Evolutionary conservation across 2,888 invertebrate species (phyloP), one percentile per base, ranked within the genome.

Genomic region (Anthoptus insignis): DNA sequence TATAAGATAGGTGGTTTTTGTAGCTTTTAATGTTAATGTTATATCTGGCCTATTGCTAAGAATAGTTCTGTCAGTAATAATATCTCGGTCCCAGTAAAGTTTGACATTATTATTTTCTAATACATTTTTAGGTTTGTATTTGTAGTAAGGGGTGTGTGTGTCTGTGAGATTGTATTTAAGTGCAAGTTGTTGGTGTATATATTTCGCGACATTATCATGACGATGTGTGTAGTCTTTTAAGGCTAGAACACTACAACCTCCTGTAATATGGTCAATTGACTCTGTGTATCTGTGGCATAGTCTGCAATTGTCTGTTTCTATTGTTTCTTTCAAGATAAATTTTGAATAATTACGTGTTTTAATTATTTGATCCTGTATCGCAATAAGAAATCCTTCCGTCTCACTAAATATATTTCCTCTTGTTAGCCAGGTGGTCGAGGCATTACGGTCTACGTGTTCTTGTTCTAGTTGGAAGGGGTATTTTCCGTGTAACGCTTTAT

Each of bases 81-180:
- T 61, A 13, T 52, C 60, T 13, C 39, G 13, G 21, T 61, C 22
- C 53, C 52, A 61, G 14, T 59, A 59, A 1, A 59, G 5, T 50
- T 59, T 59, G 2, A n/a, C 2, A 1, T 7, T 11, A 39, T 13
- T 59, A 37, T 50, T 59, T 50, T 59, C 59, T 16, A 59, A 2
- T 9, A 59, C 59, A n/a, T 32, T 29, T 37, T 59, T 59, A 1
- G 59, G 59, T 21, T 22, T 49, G 29, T 57, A 57, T 57, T 57
- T 5, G 24, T 42, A 57, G 27, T 57, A 57, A n/a, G 57, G 57
- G 2, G 5, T 22, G 13, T 57, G 2, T 9, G 11, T 3, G 1
- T 24, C 3, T 27, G 37, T 2, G 3, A 57, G 5, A 84, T 81
- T 76, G 74, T 81, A 81, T 81, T 83, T 84, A 78, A 69, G 75